These are phyloP conservation scores for Chrosomus eos DNA, from an alignment of 2,797 vertebrate genomes.

Conservation along the genomic window DNA sequence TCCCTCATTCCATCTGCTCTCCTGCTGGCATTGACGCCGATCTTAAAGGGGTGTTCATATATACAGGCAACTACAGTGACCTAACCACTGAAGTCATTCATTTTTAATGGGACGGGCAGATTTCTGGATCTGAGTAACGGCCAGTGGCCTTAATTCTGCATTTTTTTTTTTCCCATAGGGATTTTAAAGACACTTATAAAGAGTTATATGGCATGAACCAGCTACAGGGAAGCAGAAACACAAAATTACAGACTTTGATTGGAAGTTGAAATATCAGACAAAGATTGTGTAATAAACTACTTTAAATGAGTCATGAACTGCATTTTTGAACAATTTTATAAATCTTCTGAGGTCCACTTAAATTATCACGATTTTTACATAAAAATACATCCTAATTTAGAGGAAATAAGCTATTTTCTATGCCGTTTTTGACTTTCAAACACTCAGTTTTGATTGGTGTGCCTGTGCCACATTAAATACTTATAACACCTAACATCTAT, in stretches of 20 bases:
- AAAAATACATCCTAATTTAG: not conserved
- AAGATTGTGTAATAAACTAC: not conserved
- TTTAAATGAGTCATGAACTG: not conserved
- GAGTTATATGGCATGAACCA: not conserved
- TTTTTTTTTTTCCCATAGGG: not conserved
- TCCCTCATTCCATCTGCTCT: conserved; percentile 41
- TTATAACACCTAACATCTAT: not conserved
- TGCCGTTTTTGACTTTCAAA: not conserved
- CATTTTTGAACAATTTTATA: not conserved
- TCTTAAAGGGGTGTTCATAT: not conserved
- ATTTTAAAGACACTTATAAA: not conserved
- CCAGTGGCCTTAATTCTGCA: not conserved
- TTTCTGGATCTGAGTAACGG: not conserved
- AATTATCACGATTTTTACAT: not conserved
- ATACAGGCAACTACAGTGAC: not conserved
- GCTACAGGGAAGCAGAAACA: not conserved
- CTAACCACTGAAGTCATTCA: not conserved
- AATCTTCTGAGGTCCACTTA: not conserved
- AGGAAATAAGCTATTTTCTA: not conserved
- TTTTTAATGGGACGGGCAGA: not conserved
- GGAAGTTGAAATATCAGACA: not conserved
- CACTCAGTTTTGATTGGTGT: not conserved
- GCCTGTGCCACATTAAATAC: not conserved
- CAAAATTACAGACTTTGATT: not conserved
- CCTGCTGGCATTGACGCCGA: not conserved